Conservation (phyloP, 2,888 invertebrate species). For the Dicranocentrus wangi region DNA sequence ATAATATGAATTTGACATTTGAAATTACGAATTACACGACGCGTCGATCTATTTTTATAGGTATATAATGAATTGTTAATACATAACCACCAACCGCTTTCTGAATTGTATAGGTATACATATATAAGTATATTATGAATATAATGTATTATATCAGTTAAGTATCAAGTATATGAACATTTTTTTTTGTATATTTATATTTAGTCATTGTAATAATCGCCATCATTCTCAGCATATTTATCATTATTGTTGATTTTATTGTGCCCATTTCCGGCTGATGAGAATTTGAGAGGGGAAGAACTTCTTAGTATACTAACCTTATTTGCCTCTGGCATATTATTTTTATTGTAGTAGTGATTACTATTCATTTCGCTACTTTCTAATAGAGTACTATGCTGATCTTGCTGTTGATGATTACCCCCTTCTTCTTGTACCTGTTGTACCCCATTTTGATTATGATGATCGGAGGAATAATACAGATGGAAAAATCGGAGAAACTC, state of each 20-base stretch:
- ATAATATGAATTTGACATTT: too few relatives aligned
- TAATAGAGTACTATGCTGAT: background rate
- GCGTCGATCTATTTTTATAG: too few relatives aligned
- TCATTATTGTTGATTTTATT: conserved; percentile 39
- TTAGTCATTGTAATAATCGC: conserved; percentile 6
- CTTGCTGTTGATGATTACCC: too few relatives aligned
- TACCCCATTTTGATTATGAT: conserved; percentile 45
- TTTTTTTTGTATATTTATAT: background rate
- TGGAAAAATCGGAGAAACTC: conserved; percentile 51
- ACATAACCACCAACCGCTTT: too few relatives aligned
- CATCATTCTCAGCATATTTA: conserved; percentile 29
- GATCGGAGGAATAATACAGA: conserved; percentile 30
- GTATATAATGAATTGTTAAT: too few relatives aligned
- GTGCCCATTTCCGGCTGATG: conserved; percentile 49
- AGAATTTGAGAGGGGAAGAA: conserved; percentile 17
- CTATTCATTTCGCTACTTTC: conserved; percentile 11
- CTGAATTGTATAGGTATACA: background rate
- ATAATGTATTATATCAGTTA: too few relatives aligned
- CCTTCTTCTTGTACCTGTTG: too few relatives aligned
- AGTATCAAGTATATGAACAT: too few relatives aligned
- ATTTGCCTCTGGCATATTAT: conserved; percentile 3
- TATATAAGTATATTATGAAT: conserved; percentile 1
- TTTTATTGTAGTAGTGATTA: conserved; percentile 3
- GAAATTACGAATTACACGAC: too few relatives aligned
- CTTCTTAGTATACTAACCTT: background rate